Conservation (phyloP, 2,113 vertebrate genomes). For the Trematocara stigmaticum region DNA sequence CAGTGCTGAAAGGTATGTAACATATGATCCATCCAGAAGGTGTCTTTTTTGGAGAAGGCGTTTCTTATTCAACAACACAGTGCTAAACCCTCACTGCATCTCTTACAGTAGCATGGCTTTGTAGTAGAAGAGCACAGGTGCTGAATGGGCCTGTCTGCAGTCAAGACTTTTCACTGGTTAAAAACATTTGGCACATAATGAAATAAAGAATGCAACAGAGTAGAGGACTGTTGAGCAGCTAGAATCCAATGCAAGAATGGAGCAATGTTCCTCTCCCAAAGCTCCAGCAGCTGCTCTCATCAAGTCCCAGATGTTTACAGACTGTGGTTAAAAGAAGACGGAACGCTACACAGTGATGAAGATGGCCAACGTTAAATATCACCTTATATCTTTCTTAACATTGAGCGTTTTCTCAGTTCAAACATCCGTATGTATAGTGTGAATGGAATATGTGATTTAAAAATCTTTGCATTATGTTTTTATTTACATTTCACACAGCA, state of each 20-base stretch:
- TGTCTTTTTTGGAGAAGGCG: background rate
- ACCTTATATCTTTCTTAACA: background rate
- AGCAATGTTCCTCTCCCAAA: background rate
- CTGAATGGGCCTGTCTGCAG: background rate
- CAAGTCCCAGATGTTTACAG: background rate
- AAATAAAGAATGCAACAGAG: background rate
- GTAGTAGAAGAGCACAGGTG: background rate
- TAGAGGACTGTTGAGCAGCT: background rate
- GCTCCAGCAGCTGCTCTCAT: background rate
- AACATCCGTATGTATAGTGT: background rate
- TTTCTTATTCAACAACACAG: background rate
- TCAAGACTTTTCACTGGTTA: background rate
- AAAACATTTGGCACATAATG: background rate
- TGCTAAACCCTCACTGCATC: background rate
- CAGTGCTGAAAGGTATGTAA: background rate
- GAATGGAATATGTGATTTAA: background rate
- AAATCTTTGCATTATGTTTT: background rate
- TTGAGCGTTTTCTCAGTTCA: background rate
- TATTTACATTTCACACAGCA: background rate
- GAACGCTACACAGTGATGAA: background rate
- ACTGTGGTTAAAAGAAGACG: background rate
- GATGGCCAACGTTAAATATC: background rate
- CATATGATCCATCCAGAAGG: background rate
- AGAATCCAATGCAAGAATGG: background rate
- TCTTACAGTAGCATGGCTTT: background rate